Base-by-base conservation (phyloP, 1,140 invertebrate genomes). In the Thaumetopoea pityocampa region DNA sequence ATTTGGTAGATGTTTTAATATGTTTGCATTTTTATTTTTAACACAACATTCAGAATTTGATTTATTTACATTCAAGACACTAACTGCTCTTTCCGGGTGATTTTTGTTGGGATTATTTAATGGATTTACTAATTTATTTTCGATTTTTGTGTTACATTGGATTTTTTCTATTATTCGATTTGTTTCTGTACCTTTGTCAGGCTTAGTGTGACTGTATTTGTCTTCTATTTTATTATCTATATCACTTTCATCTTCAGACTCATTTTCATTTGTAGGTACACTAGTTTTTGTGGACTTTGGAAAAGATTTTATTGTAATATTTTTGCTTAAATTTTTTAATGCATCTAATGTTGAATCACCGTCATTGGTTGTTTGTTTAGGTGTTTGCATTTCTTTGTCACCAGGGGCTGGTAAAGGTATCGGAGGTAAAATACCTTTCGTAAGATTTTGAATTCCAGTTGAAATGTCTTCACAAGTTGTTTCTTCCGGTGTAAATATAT, bases 1-100 rank as follows among this genome's bases (percentile, higher is more conserved):
- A 49, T 69, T 67, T 32, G 53, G 53, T 5, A 78, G 46, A 24
- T 64, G 46, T 62, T 65, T 76, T 45, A 79, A 59, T 27, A 78
- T 56, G 29, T 69, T 46, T 9, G 61, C 40, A 45, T 65, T 40
- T 11, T 22, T 33, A 4, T 11, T 35, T n/a, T 48, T 32, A 24
- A 18, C 17, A 19, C 5, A 5, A 5, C 20, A 29, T 23, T 36
- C 24, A 36, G 10, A 3, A 11, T 4, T 19, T 5, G 4, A n/a
- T 4, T 15, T 24, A 9, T 30, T 14, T 9, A 20, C 3, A 11
- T 35, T 30, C 22, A 17, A n/a, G n/a, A n/a, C n/a, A n/a, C n/a
- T n/a, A n/a, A n/a, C n/a, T n/a, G n/a, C n/a, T n/a, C n/a, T n/a
- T n/a, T n/a, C n/a, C n/a, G n/a, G n/a, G n/a, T n/a, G n/a, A n/a